Conservation (phyloP, 2,888 invertebrate genomes). For the Acrobasis suavella region DNA sequence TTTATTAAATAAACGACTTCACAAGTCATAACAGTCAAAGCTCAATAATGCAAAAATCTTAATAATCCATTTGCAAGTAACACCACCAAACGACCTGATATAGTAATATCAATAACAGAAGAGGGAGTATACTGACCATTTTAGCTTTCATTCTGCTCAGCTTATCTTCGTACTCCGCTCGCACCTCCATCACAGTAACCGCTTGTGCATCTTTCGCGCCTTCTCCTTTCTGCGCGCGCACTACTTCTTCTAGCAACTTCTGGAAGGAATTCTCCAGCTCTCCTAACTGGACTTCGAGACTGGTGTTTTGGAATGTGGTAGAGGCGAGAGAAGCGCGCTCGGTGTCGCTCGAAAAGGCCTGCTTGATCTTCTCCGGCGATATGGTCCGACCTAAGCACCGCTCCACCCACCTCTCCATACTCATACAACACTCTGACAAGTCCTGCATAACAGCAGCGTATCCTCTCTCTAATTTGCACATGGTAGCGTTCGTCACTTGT, state of each 20-base stretch:
- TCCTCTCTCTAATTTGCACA: slow-evolving; percentile 65
- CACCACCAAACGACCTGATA: slow-evolving; percentile 80
- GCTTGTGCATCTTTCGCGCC: slow-evolving; percentile 54
- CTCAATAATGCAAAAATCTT: slow-evolving; percentile 40
- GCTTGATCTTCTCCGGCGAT: slow-evolving; percentile 67
- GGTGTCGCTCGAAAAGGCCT: slow-evolving; percentile 59
- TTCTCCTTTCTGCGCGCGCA: slow-evolving; percentile 54
- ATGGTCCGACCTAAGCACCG: slow-evolving; percentile 57
- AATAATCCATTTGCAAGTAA: slow-evolving; percentile 67
- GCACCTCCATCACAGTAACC: slow-evolving; percentile 77
- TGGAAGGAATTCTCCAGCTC: slow-evolving; percentile 70
- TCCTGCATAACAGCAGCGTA: slow-evolving; percentile 72
- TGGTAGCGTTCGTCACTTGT: slow-evolving; percentile 48
- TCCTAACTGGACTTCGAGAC: slow-evolving; percentile 65
- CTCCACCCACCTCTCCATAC: slow-evolving; percentile 70
- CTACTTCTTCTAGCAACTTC: slow-evolving; percentile 62
- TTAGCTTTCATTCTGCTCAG: slow-evolving; percentile 90
- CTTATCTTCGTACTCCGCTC: slow-evolving; percentile 87
- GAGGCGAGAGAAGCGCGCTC: slow-evolving; percentile 52
- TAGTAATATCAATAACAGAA: slow-evolving; percentile 71
- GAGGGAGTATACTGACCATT: slow-evolving; percentile 86
- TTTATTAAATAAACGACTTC: slow-evolving; percentile 61
- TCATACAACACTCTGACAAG: slow-evolving; percentile 63
- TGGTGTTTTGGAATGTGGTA: slow-evolving; percentile 59
- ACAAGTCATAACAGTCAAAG: slow-evolving; percentile 51